Evolutionary conservation across 2,888 invertebrate genomes (phyloP), one percentile per base, ranked within the genome.

Genomic region (Pinctada fucata): DNA sequence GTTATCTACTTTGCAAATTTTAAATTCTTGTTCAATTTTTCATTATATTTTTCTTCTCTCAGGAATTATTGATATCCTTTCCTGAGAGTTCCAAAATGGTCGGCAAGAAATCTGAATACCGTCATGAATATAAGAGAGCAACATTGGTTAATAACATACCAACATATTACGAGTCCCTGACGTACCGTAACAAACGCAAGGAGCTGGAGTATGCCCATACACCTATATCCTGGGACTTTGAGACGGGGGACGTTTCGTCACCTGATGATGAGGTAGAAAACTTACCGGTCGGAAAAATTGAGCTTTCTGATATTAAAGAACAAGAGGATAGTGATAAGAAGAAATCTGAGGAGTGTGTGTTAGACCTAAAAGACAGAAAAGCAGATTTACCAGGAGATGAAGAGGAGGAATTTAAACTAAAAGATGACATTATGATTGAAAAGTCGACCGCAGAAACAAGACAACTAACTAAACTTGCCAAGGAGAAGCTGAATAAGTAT

Each of bases 201-300:
- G 87, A 89, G 64, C 69, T 86, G 65, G 87, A 89, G 72, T 87
- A 83, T 79, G 81, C 87, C 16, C 89, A 89, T 65, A 89, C 89
- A 13, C 87, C 89, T 0, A 77, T 89, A 31, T 83, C 84, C 4
- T 89, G 89, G 89, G 85, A 83, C 70, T 76, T 79, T 66, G 84
- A 84, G 13, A 76, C 80, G 45, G 80, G 79, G 3, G 80, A 83
- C 72, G 84, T 82, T 58, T 81, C 80, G 65, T 49, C 80, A 45
- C 63, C 75, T 10, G 73, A 76, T 16, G 82, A 84, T 31, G 66
- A 74, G 6, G 63, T 69, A 16, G 72, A 66, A 66, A 64, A 72
- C 3, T 1, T 74, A 16, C 72, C 70, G 8, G n/a, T 66, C 8
- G 47, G 71, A 47, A 71, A 80, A 47, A 45, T 78, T 45, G 65